A percentile compares a stretch with the other conserved stretches of the same genome.
Evolutionary conservation across 2,797 vertebrate genomes (phyloP).

Genomic region (Xiphorhynchus erythropygius): DNA sequence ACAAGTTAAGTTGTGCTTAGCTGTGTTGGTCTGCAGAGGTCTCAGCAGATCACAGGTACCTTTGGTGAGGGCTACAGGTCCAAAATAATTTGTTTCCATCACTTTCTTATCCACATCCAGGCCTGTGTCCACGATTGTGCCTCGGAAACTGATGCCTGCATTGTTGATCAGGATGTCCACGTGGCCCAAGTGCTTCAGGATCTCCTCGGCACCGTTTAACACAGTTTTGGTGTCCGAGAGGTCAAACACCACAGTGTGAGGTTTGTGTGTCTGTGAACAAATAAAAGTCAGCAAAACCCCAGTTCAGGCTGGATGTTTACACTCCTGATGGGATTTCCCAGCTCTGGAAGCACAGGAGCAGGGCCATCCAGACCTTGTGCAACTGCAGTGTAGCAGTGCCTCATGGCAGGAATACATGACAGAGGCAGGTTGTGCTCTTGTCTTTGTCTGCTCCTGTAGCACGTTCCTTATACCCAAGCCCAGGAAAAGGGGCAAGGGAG

Average conservation of each 20-base stretch:
- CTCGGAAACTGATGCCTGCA: conserved; percentile 94
- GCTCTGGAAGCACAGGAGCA: neutral
- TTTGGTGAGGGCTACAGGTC: conserved; percentile 95
- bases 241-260: conserved; percentile 86
- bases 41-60: conserved; percentile 73
- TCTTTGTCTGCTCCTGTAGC: neutral
- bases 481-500: neutral
- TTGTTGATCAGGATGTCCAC: conserved; percentile 96
- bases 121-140: conserved; percentile 84
- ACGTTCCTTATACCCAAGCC: neutral
- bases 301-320: neutral
- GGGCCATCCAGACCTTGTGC: neutral
- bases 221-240: conserved; percentile 79
- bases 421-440: neutral
- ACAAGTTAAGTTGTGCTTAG: neutral
- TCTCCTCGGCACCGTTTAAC: conserved; percentile 81
- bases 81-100: conserved; percentile 98
- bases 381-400: neutral
- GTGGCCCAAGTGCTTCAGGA: conserved; percentile 83
- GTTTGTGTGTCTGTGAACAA: conserved; percentile 76
- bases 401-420: neutral
- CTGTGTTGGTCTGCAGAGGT: neutral
- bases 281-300: neutral
- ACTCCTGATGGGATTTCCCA: neutral
- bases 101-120: conserved; percentile 88